Base-by-base conservation (phyloP, 1,140 invertebrate genomes). In the Harlomillsia oculata region DNA sequence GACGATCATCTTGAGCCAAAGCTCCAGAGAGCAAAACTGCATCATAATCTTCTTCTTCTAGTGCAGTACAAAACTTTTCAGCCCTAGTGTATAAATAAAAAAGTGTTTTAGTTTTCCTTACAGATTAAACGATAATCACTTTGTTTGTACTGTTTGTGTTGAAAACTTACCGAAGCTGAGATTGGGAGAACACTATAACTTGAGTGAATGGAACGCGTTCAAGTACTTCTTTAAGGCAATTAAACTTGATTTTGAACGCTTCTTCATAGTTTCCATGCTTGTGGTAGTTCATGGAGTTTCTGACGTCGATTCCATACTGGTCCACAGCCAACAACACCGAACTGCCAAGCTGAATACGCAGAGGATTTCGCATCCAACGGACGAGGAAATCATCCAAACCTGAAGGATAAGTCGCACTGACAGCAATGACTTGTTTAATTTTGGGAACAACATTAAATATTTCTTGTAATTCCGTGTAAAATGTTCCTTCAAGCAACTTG, bases 331-430 rank as follows among this genome's bases (percentile, higher is more conserved):
- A 57, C 2, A 89, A 71, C 9, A 87, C 71, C 67, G 77, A 45
- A 65, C 32, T 32, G 53, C 79, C 72, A 28, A 69, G 55, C 60
- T 76, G 75, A 53, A 85, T 73, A 71, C 83, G 74, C 53, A 83
- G 76, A n/a, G 89, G 85, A 63, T 82, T 81, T 45, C 80, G 72
- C 82, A 97, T 93, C 68, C 89, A 89, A 41, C 77, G 73, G 36
- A 77, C 73, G 37, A 96, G 72, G 65, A 87, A 81, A 21, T 76
- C 69, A 61, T 87, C 81, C 46, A 93, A 71, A 65, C 80, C 77
- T 60, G 83, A 76, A 14, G 86, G 80, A 73, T 90, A 97, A n/a
- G 95, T 98, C 21, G 95, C 95, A 73, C 92, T 97, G 21, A 86
- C 80, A 30, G 89, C 85, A 60, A 97, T 81, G 14, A 92, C 81